Conservation (phyloP, 2,113 vertebrate species). For the Caranx ignobilis region DNA sequence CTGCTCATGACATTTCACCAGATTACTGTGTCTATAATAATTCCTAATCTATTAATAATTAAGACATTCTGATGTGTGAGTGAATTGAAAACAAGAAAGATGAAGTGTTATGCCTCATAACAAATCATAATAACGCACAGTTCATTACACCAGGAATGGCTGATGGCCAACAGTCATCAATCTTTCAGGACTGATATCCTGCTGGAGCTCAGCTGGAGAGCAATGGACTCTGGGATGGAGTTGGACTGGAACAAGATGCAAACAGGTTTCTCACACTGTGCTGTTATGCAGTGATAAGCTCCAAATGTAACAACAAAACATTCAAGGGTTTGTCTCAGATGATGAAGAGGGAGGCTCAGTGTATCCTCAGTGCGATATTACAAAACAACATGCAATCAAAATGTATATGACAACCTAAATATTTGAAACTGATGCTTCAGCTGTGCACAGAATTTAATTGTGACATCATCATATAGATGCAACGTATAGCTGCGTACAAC, state of each 20-base stretch:
- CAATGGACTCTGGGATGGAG: constrained; percentile 40
- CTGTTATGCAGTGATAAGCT: constrained; percentile 18
- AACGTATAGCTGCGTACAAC: not conserved
- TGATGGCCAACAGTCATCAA: constrained; percentile 68
- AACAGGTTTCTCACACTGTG: constrained; percentile 42
- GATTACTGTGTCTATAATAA: constrained; percentile 31
- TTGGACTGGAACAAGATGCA: constrained; percentile 45
- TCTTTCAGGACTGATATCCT: constrained; percentile 66
- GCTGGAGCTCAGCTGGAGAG: constrained; percentile 50
- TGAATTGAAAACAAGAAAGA: constrained; percentile 61
- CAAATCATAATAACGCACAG: constrained; percentile 73
- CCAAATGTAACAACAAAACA: constrained; percentile 19
- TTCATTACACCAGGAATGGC: constrained; percentile 69
- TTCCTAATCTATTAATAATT: constrained; percentile 66
- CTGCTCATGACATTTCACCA: constrained; percentile 29
- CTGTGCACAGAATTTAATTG: not conserved
- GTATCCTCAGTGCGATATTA: constrained; percentile 15
- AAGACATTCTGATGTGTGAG: constrained; percentile 59
- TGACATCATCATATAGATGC: not conserved
- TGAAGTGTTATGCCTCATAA: constrained; percentile 46
- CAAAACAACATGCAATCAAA: constrained; percentile 6
- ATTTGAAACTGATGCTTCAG: not conserved
- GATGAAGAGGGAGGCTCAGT: constrained; percentile 37
- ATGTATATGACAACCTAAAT: constrained; percentile 3
- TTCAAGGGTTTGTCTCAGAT: not conserved